Conservation (phyloP, 2,888 invertebrate genomes). For the Elgonia sp. region DNA sequence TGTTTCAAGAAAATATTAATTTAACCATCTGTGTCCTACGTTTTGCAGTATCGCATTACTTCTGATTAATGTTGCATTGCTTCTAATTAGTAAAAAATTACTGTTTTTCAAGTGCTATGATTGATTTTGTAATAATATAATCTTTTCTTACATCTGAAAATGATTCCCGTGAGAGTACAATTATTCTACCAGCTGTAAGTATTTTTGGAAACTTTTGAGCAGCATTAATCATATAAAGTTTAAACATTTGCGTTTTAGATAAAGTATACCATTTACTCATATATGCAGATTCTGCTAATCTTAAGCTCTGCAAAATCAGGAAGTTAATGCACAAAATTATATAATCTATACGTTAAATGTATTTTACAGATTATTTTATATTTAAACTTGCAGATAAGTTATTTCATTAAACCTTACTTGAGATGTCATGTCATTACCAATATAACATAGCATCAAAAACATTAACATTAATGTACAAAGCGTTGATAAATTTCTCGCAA, state of each 20-base stretch:
- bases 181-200: slow-evolving; percentile 41
- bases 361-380: too few relatives aligned
- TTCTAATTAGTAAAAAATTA: too few relatives aligned
- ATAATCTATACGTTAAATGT: neutral
- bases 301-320: slow-evolving; percentile 18
- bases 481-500: slow-evolving; percentile 24
- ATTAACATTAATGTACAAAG: slow-evolving; percentile 22
- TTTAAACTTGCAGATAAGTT: too few relatives aligned
- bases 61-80: too few relatives aligned
- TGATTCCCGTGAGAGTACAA: slow-evolving; percentile 30
- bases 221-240: slow-evolving; percentile 36
- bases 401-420: slow-evolving; percentile 1
- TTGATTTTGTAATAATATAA: too few relatives aligned
- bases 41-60: too few relatives aligned
- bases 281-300: slow-evolving; percentile 38
- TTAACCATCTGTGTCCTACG: too few relatives aligned
- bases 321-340: neutral
- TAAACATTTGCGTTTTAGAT: neutral
- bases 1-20: too few relatives aligned
- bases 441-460: slow-evolving; percentile 28
- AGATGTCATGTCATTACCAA: slow-evolving; percentile 29
- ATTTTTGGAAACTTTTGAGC: slow-evolving; percentile 42
- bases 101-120: too few relatives aligned
- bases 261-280: slow-evolving; percentile 52
- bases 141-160: slow-evolving; percentile 54